Percentiles rank a stretch among this genome's conserved stretches.
These are phyloP conservation scores for Tretioscincus oriximinensis DNA, from an alignment of 2,113 vertebrate species.

Conservation along the genomic window DNA sequence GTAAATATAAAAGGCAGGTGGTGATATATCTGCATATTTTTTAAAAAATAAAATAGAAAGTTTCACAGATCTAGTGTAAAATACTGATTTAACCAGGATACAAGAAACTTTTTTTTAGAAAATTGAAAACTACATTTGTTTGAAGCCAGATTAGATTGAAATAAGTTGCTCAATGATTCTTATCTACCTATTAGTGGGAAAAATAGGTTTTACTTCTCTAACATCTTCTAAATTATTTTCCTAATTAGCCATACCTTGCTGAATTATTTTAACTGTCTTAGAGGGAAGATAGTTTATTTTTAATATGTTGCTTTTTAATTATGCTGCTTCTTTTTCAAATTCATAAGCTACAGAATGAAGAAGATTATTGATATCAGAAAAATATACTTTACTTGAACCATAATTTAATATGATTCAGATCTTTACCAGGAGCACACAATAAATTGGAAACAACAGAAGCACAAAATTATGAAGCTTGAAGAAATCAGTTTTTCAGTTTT, in stretches of 20 bases:
- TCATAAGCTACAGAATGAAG: neutral
- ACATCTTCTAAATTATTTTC: conserved; percentile 17
- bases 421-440: neutral
- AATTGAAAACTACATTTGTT: conserved; percentile 4
- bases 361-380: neutral
- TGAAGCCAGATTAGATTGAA: conserved; percentile 23
- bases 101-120: neutral
- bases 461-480: neutral
- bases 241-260: neutral
- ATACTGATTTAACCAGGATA: conserved; percentile 14
- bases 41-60: neutral
- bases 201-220: too few relatives aligned
- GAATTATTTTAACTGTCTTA: neutral
- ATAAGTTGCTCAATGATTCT: conserved; percentile 4
- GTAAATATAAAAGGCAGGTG: neutral
- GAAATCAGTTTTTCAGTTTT: neutral
- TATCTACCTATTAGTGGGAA: neutral
- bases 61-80: neutral
- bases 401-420: neutral
- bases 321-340: neutral
- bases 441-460: too few relatives aligned
- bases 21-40: conserved; percentile 5
- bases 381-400: neutral
- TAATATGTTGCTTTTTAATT: neutral
- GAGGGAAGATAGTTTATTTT: neutral